Percentiles rank a stretch among this genome's conserved stretches.
These are phyloP conservation scores for Botia kubotai DNA, from an alignment of 2,797 vertebrate genomes.

Conservation along the genomic window DNA sequence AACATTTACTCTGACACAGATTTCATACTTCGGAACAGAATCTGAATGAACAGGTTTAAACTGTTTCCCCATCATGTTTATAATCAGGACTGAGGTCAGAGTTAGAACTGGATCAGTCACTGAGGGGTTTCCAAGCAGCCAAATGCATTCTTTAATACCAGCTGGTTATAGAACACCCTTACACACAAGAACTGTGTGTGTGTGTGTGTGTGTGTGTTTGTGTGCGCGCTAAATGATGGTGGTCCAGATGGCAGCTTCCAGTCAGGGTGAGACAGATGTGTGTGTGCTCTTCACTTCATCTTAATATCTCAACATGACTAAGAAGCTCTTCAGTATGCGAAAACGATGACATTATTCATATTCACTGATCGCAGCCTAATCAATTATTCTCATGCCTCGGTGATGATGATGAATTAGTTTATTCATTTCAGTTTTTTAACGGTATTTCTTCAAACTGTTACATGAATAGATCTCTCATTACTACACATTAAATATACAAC, in stretches of 20 bases:
- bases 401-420: conserved; percentile 30
- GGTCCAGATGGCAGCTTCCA: conserved; percentile 58
- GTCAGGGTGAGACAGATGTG: conserved; percentile 37
- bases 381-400: conserved; percentile 32
- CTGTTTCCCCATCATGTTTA: not conserved
- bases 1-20: too few relatives aligned
- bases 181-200: too few relatives aligned
- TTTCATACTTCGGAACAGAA: too few relatives aligned
- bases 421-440: conserved; percentile 22
- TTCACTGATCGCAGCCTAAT: conserved; percentile 45
- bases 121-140: conserved; percentile 11
- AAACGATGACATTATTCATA: conserved; percentile 39
- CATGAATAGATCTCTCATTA: conserved; percentile 32
- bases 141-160: conserved; percentile 34
- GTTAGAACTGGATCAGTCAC: not conserved
- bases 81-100: conserved; percentile 6
- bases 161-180: too few relatives aligned
- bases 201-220: too few relatives aligned
- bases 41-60: not conserved
- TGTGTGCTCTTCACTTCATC: conserved; percentile 24
- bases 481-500: conserved; percentile 22
- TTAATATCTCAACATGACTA: conserved; percentile 47
- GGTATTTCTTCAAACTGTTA: conserved; percentile 29
- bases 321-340: conserved; percentile 23
- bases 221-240: conserved; percentile 42